Base-by-base conservation (phyloP, 2,888 invertebrate species). In the Troglohyphantes excavatus region DNA sequence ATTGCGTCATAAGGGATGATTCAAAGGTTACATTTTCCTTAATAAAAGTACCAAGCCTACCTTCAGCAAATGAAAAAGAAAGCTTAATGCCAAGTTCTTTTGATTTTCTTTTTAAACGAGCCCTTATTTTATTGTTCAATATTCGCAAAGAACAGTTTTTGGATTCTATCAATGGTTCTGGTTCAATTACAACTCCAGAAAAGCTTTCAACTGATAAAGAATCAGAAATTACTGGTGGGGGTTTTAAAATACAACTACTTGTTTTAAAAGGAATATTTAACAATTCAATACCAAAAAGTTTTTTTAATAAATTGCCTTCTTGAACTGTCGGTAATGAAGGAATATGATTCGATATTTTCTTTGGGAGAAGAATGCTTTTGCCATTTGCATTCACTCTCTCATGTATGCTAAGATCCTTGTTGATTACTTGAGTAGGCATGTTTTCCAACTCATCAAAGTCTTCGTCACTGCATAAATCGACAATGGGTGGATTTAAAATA, bases 91-190 rank as follows among this genome's bases (percentile, higher is more conserved):
- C 76, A 11, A 89, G 63, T 46, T 89, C 82, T n/a, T 29, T 82
- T 65, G 61, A 46, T 70, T 89, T 89, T 13, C 76, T 82, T 39
- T 68, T 89, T 13, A 82, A 23, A 23, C 75, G 73, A 29, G 88
- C 82, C 61, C 68, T 82, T 75, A 82, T 82, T 76, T 89, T 89
- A 3, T 89, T 89, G 23, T 82, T 82, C 23, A 89, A 70, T 19
- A 82, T 68, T 23, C 27, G 75, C 23, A 89, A 43, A 17, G 33
- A 76, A 13, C 33, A 59, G 26, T 21, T 43, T 61, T 43, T 78
- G 68, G 46, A 33, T 76, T 86, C 68, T n/a, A 7, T 19, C 2
- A 5, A 3, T 0, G 13, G 3, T 23, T 27, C 11, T 59, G 11
- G 11, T 63, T 86, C 59, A 46, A 86, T 27, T 5, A 5, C 11